These are phyloP conservation scores for Oncorhynchus mykiss DNA, from an alignment of 2,113 vertebrate genomes.

Conservation along the genomic window DNA sequence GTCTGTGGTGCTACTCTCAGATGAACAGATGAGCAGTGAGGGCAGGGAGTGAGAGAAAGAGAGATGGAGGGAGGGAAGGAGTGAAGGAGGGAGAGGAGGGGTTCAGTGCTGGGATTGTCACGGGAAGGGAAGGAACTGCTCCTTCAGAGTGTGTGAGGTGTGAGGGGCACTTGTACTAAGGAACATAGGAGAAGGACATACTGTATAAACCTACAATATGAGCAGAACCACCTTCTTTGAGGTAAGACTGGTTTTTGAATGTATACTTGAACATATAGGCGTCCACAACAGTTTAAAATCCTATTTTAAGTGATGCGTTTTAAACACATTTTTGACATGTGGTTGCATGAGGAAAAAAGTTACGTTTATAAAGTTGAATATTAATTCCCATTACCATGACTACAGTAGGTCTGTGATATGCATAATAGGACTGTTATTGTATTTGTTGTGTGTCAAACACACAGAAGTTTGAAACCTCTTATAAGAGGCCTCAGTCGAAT, in stretches of 20 bases:
- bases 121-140: constrained; percentile 41
- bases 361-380: too few species aligned
- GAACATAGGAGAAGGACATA: constrained; percentile 22
- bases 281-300: too few species aligned
- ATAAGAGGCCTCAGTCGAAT: too few species aligned
- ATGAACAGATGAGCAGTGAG: neutral
- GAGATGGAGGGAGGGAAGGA: neutral
- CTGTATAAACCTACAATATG: constrained; percentile 38
- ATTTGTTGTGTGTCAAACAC: too few species aligned
- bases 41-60: constrained; percentile 1
- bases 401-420: too few species aligned
- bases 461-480: too few species aligned
- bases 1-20: constrained; percentile 5
- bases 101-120: constrained; percentile 58
- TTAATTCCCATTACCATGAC: too few species aligned
- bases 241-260: constrained; percentile 53
- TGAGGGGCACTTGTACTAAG: constrained; percentile 5
- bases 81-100: constrained; percentile 16
- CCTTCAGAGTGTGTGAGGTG: constrained; percentile 7
- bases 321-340: too few species aligned
- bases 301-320: too few species aligned
- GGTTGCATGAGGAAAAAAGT: too few species aligned
- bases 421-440: too few species aligned
- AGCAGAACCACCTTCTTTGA: constrained; percentile 72
- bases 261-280: neutral